A percentile compares a stretch with the other conserved stretches of the same genome.
phyloP scores from a whole-genome alignment of 1,140 invertebrate genomes.

The Cheumatopsyche charites region DNA sequence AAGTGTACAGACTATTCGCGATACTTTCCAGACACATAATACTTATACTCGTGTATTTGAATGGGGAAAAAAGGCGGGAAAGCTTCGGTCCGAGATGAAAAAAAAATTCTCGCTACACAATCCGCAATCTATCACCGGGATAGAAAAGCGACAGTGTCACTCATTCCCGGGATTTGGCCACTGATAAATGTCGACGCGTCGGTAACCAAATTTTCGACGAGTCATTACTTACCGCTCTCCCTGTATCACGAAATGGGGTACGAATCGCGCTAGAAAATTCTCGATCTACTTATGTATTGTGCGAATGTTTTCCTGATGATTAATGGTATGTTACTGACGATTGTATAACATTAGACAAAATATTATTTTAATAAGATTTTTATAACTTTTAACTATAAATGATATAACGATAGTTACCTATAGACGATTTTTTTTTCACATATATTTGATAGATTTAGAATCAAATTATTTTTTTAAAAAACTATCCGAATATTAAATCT shows the following conservation, averaged over 20 bases:
- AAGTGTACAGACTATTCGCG: background rate
- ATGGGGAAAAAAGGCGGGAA: background rate
- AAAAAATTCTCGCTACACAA: constrained; percentile 40
- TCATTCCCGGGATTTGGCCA: constrained; percentile 33
- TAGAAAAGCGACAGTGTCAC: constrained; percentile 40
- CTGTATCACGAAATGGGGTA: constrained; percentile 1
- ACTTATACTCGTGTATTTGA: background rate
- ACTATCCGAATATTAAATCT: too few species aligned
- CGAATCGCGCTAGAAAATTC: background rate
- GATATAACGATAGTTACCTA: too few species aligned
- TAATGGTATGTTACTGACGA: too few species aligned
- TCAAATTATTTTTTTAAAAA: too few species aligned
- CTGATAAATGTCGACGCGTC: constrained; percentile 36
- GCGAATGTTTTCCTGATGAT: too few species aligned
- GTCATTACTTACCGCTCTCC: constrained; percentile 23
- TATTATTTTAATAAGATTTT: too few species aligned
- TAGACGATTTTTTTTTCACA: too few species aligned
- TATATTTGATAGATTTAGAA: too few species aligned
- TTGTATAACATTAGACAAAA: too few species aligned
- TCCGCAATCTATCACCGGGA: constrained; percentile 42
- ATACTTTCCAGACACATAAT: background rate
- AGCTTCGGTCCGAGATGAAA: too few species aligned
- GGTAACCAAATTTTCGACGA: constrained; percentile 46
- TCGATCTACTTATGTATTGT: too few species aligned
- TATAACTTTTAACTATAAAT: too few species aligned